Percentiles rank a stretch among this genome's conserved stretches.
Conservation (phyloP, 2,113 vertebrate genomes). For the Corythoichthys intestinalis region DNA sequence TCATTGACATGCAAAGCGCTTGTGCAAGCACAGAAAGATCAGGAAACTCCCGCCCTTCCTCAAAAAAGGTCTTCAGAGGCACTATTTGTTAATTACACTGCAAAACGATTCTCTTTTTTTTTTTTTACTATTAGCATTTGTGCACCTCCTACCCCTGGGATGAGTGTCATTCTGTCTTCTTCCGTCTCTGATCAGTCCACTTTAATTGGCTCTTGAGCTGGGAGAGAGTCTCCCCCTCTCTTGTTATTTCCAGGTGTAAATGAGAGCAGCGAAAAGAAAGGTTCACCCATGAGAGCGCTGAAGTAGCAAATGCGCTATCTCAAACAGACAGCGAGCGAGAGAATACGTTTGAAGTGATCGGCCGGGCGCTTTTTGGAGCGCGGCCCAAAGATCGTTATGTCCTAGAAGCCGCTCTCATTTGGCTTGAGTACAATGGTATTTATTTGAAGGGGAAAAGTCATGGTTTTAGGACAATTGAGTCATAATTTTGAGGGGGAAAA, state of each 20-base stretch:
- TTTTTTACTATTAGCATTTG: slow-evolving; percentile 17
- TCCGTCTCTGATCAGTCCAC: slow-evolving; percentile 36
- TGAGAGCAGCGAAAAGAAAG: slow-evolving; percentile 59
- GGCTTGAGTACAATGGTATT: neutral
- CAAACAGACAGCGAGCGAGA: neutral
- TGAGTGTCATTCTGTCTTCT: slow-evolving; percentile 10
- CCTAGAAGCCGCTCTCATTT: neutral
- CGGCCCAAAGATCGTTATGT: neutral
- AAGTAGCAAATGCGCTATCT: neutral
- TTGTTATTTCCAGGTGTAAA: slow-evolving; percentile 70
- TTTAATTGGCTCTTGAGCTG: slow-evolving; percentile 64
- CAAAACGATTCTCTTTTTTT: slow-evolving; percentile 28
- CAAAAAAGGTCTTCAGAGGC: slow-evolving; percentile 31
- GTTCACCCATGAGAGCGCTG: slow-evolving; percentile 45
- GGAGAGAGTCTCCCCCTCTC: slow-evolving; percentile 48
- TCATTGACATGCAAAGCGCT: slow-evolving; percentile 47
- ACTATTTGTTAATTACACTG: slow-evolving; percentile 58
- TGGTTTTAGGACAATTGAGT: no score
- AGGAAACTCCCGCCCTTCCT: neutral
- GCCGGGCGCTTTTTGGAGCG: neutral
- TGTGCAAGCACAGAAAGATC: slow-evolving; percentile 12
- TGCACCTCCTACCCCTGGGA: slow-evolving; percentile 35
- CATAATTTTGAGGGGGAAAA: neutral
- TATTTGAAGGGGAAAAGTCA: neutral
- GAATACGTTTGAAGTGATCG: neutral